A percentile compares a stretch with the other conserved stretches of the same genome.
Conservation (phyloP, 2,888 invertebrate genomes). For the Mimachlamys varia region DNA sequence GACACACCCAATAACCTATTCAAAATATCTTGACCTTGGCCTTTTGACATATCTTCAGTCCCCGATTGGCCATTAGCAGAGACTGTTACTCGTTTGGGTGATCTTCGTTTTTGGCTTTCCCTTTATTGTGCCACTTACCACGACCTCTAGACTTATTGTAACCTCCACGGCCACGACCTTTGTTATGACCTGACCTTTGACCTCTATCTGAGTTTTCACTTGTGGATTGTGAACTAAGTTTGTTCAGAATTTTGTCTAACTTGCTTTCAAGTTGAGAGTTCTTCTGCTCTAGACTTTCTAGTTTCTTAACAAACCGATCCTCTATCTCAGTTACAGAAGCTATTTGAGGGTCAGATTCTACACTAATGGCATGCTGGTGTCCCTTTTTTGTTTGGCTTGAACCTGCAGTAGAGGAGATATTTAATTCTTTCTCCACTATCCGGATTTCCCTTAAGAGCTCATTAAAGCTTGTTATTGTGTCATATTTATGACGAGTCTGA, state of each 20-base stretch:
- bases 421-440: constrained; percentile 42
- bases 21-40: constrained; percentile 37
- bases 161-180: not conserved
- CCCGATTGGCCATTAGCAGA: constrained; percentile 40
- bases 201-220: not conserved
- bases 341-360: not conserved
- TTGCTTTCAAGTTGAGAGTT: not conserved
- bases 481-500: too few species aligned
- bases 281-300: constrained; percentile 2
- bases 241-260: constrained; percentile 44
- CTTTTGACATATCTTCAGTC: constrained; percentile 32
- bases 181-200: constrained; percentile 20
- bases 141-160: not conserved
- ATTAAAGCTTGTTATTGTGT: constrained; percentile 44
- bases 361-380: too few species aligned
- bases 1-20: not conserved
- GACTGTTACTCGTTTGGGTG: constrained; percentile 37
- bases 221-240: not conserved
- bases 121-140: not conserved
- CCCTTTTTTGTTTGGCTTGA: not conserved
- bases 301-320: not conserved
- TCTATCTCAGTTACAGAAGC: not conserved
- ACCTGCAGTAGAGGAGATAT: not conserved
- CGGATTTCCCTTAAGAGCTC: constrained; percentile 45
- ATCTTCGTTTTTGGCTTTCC: not conserved